phyloP scores from a whole-genome alignment of 2,888 invertebrate genomes.

The Theretra japonica region DNA sequence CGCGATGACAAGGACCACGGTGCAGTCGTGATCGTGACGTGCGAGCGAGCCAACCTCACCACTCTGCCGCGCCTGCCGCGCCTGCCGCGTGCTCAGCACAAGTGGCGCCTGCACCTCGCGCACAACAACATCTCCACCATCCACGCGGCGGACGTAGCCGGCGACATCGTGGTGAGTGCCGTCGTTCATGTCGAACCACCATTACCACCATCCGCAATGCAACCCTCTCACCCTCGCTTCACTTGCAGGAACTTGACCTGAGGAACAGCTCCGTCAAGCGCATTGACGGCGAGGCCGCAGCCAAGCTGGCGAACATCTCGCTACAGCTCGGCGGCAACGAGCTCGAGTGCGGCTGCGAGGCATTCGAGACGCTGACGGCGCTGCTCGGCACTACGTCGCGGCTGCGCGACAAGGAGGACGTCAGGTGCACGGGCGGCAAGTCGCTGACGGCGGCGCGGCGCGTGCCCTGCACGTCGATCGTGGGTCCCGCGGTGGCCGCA shows the following conservation, averaged over 20 bases:
- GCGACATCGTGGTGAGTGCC: constrained; percentile 32
- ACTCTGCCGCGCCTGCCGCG: constrained; percentile 28
- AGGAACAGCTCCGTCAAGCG: constrained; percentile 32
- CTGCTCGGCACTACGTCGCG: constrained; percentile 22
- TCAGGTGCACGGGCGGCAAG: constrained; percentile 13
- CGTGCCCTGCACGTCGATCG: constrained; percentile 16
- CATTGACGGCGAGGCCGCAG: constrained; percentile 22
- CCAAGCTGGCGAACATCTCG: constrained; percentile 16
- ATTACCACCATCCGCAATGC: neutral
- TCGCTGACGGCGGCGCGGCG: constrained; percentile 25
- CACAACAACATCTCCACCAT: constrained; percentile 39
- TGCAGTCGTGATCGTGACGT: constrained; percentile 38
- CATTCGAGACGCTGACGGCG: constrained; percentile 13
- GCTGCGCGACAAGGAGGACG: constrained; percentile 9
- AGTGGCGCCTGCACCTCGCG: constrained; percentile 36
- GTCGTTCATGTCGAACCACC: neutral
- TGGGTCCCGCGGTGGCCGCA: constrained; percentile 31
- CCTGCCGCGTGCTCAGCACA: neutral
- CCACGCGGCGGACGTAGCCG: constrained; percentile 33
- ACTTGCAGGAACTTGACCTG: constrained; percentile 39
- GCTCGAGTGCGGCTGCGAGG: constrained; percentile 34
- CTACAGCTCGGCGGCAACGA: constrained; percentile 34
- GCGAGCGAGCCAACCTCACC: constrained; percentile 32
- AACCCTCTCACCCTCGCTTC: neutral
- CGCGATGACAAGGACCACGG: constrained; percentile 31